Evolutionary conservation across 2,113 vertebrate genomes (phyloP).

Genomic region (Tragelaphus scriptus): DNA sequence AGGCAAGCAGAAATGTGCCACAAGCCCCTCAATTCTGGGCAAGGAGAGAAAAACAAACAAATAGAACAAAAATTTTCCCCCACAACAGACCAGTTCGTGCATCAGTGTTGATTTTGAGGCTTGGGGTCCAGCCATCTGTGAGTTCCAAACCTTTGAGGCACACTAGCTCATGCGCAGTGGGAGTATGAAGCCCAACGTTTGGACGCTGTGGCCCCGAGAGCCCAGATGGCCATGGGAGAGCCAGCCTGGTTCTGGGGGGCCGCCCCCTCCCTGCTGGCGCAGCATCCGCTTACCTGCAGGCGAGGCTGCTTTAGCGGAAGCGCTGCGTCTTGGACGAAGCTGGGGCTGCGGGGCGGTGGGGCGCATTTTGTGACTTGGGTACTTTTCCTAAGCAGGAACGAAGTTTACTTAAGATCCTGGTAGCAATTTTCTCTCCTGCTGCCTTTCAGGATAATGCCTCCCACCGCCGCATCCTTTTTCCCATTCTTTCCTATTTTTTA

Average conservation of each 20-base stretch:
- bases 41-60: neutral
- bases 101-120: neutral
- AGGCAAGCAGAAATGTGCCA: neutral
- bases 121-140: neutral
- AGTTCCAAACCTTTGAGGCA: neutral
- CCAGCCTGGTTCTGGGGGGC: neutral
- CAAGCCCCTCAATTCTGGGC: neutral
- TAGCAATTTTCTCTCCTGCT: neutral
- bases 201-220: neutral
- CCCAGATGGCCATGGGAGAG: neutral
- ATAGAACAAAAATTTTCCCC: neutral
- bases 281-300: neutral
- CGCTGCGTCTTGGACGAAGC: rapidly evolving
- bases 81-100: neutral
- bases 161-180: neutral
- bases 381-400: neutral
- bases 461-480: neutral
- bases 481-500: neutral
- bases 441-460: neutral
- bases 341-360: too few relatives aligned
- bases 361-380: neutral
- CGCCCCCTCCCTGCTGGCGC: rapidly evolving
- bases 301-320: neutral
- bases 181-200: neutral
- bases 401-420: neutral